phyloP scores from a whole-genome alignment of 2,888 invertebrate species.

The Stenodera caucasica region DNA sequence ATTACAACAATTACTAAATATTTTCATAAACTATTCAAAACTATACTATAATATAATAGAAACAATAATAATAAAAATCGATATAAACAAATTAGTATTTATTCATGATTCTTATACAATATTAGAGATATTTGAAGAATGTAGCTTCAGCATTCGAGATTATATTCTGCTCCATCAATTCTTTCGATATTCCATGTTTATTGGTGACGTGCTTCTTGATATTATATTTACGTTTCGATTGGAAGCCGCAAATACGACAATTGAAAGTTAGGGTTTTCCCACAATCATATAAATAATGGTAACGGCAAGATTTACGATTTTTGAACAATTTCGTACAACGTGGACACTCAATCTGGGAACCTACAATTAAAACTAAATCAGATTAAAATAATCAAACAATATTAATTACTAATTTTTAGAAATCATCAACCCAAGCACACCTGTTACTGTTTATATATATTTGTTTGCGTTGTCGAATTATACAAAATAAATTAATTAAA shows the following conservation, averaged over 20 bases:
- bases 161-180: constrained; percentile 3
- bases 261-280: not conserved
- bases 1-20: not conserved
- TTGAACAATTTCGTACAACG: constrained; percentile 11
- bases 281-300: constrained; percentile 13
- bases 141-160: constrained; percentile 9
- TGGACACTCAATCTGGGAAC: constrained; percentile 9
- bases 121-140: not conserved
- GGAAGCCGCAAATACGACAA: constrained; percentile 29
- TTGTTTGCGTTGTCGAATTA: not conserved
- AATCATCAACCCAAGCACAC: not conserved
- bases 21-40: too few species aligned
- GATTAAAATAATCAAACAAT: not conserved
- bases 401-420: not conserved
- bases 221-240: constrained; percentile 32
- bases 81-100: constrained; percentile 1
- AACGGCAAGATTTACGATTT: constrained; percentile 9
- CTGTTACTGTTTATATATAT: not conserved
- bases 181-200: constrained; percentile 19
- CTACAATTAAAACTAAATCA: not conserved
- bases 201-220: constrained; percentile 24
- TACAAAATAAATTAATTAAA: not conserved
- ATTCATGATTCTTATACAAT: constrained; percentile 1
- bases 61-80: not conserved
- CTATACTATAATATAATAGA: too few species aligned